Conservation (phyloP, 2,888 invertebrate species). For the Melangyna quadrimaculata region DNA sequence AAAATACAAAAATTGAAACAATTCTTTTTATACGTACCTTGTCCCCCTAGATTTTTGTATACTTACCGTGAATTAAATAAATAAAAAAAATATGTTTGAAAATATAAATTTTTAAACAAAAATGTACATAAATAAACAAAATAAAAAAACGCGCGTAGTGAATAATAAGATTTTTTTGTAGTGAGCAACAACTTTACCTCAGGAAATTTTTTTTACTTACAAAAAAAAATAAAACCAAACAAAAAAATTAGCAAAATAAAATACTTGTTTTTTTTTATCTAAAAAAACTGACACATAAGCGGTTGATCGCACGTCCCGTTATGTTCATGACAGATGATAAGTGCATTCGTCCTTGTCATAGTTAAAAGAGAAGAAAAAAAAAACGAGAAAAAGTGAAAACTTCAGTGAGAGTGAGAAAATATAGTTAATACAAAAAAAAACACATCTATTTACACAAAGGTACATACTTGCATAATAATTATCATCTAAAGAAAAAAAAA, state of each 20-base stretch:
- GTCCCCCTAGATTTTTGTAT: slow-evolving; percentile 22
- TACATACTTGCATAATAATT: neutral
- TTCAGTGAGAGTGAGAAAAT: slow-evolving; percentile 29
- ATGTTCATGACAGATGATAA: slow-evolving; percentile 29
- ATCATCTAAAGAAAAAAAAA: too few relatives aligned
- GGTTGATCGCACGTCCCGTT: slow-evolving; percentile 23
- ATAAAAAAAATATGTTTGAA: neutral
- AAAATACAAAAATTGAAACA: slow-evolving; percentile 28
- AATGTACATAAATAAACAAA: slow-evolving; percentile 50
- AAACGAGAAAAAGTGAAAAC: slow-evolving; percentile 17
- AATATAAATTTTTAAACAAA: slow-evolving; percentile 13
- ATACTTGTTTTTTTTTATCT: slow-evolving; percentile 6
- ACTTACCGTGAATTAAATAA: neutral
- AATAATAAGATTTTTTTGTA: slow-evolving; percentile 27
- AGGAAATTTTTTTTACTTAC: slow-evolving; percentile 64
- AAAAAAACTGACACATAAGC: slow-evolving; percentile 38
- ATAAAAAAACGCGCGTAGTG: slow-evolving; percentile 54
- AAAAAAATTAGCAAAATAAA: slow-evolving; percentile 19
- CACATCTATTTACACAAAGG: slow-evolving; percentile 11
- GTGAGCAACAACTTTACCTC: slow-evolving; percentile 54
- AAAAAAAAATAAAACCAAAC: slow-evolving; percentile 16
- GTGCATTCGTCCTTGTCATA: slow-evolving; percentile 19
- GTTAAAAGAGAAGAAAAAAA: neutral
- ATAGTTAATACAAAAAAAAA: neutral
- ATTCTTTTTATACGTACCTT: slow-evolving; percentile 65